Evolutionary conservation across 2,888 invertebrate genomes (phyloP).

Genomic region (Orchesellides sinensis): DNA sequence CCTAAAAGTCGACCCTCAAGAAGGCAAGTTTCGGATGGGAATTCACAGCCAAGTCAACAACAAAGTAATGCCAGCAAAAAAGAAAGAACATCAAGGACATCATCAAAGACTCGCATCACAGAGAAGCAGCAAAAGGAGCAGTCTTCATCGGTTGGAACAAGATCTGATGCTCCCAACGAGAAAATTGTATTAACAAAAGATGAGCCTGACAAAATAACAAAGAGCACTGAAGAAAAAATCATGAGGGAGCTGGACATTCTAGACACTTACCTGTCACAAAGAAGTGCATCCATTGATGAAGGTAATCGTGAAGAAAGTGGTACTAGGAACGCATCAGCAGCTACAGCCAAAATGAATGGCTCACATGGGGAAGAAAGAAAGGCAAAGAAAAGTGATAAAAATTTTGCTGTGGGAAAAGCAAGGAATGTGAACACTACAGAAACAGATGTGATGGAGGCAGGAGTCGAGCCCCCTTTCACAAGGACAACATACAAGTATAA

Average conservation of each 20-base stretch:
- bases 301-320: conserved; percentile 49
- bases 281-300: conserved; percentile 73
- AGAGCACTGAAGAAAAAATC: conserved; percentile 72
- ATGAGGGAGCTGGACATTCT: conserved; percentile 74
- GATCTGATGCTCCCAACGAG: neutral
- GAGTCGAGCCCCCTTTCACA: conserved; percentile 70
- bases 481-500: conserved; percentile 68
- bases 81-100: conserved; percentile 3
- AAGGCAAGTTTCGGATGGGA: conserved; percentile 23
- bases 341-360: conserved; percentile 52
- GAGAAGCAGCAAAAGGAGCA: neutral
- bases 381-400: conserved; percentile 43
- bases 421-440: neutral
- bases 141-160: neutral
- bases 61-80: neutral
- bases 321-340: neutral
- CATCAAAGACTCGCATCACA: conserved; percentile 21
- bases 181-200: conserved; percentile 19
- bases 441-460: conserved; percentile 71
- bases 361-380: conserved; percentile 30
- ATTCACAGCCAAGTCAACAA: conserved; percentile 17
- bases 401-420: neutral
- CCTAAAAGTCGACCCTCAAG: conserved; percentile 33
- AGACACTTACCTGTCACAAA: conserved; percentile 72
- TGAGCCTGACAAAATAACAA: conserved; percentile 47